These are phyloP conservation scores for Cylas formicarius DNA, from an alignment of 1,140 invertebrate species.

Conservation along the genomic window DNA sequence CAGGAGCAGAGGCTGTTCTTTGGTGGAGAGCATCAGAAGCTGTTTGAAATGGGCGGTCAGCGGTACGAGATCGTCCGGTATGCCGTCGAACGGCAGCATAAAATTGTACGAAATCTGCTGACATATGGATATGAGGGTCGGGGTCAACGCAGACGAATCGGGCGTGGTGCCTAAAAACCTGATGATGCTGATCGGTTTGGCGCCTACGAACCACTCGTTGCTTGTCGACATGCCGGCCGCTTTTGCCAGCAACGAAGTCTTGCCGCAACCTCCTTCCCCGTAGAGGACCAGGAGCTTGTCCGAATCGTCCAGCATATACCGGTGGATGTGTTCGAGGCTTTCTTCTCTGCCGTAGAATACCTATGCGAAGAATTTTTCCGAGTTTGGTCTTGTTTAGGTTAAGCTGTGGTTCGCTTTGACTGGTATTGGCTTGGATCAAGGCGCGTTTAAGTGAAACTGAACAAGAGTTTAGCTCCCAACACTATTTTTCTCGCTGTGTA, in stretches of 20 bases:
- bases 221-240: constrained; percentile 70
- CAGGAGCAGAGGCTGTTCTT: constrained; percentile 75
- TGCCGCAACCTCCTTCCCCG: constrained; percentile 93
- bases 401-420: no score
- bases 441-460: no score
- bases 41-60: constrained; percentile 94
- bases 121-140: constrained; percentile 90
- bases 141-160: constrained; percentile 89
- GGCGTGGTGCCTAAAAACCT: constrained; percentile 95
- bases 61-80: constrained; percentile 92
- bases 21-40: constrained; percentile 72
- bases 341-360: constrained; percentile 93
- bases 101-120: constrained; percentile 96
- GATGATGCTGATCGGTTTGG: constrained; percentile 79
- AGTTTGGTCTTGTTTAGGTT: no score
- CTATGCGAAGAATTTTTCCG: constrained; percentile 43
- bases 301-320: constrained; percentile 78
- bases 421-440: no score
- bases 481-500: no score
- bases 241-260: constrained; percentile 93
- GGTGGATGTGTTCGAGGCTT: constrained; percentile 70
- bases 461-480: no score
- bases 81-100: constrained; percentile 84
- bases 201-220: constrained; percentile 63
- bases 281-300: constrained; percentile 89